Evolutionary conservation across 2,113 vertebrate genomes (phyloP).

Genomic region (Triplophysa tibetana): DNA sequence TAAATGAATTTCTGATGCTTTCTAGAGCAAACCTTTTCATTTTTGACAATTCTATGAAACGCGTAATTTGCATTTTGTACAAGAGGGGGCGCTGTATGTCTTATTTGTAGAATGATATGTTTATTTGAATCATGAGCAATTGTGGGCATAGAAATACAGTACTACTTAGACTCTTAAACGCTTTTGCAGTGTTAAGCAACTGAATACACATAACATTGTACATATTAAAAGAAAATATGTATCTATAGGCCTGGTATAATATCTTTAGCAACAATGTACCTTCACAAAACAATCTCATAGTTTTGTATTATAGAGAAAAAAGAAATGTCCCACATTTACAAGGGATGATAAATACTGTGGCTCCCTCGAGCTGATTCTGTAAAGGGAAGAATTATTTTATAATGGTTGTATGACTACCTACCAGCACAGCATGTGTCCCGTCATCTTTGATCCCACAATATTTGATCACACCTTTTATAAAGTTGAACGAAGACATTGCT

Average conservation of each 20-base stretch:
- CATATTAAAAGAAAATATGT: slow-evolving; percentile 53
- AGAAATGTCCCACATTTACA: slow-evolving; percentile 1
- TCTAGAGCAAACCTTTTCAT: slow-evolving; percentile 44
- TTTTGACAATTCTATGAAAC: slow-evolving; percentile 39
- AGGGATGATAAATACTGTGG: slow-evolving; percentile 11
- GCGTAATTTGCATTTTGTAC: slow-evolving; percentile 69
- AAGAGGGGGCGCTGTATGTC: slow-evolving; percentile 63
- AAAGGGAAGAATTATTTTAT: neutral
- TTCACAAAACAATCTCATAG: neutral
- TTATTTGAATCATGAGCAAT: slow-evolving; percentile 18
- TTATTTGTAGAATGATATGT: slow-evolving; percentile 44
- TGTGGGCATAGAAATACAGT: slow-evolving; percentile 43
- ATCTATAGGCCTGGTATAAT: slow-evolving; percentile 19
- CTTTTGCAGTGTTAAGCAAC: slow-evolving; percentile 65
- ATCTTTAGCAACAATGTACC: slow-evolving; percentile 14
- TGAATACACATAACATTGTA: slow-evolving; percentile 49
- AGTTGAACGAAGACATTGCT: neutral
- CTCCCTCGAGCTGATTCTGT: slow-evolving; percentile 15
- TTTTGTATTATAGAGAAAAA: neutral
- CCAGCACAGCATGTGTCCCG: slow-evolving; percentile 34
- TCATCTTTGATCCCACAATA: neutral
- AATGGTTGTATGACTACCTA: slow-evolving; percentile 20
- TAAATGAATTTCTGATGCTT: slow-evolving; percentile 48
- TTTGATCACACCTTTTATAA: slow-evolving; percentile 22
- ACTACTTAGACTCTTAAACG: slow-evolving; percentile 22